Evolutionary conservation across 2,797 vertebrate genomes (phyloP).

Genomic region (Eulemur albifrons): DNA sequence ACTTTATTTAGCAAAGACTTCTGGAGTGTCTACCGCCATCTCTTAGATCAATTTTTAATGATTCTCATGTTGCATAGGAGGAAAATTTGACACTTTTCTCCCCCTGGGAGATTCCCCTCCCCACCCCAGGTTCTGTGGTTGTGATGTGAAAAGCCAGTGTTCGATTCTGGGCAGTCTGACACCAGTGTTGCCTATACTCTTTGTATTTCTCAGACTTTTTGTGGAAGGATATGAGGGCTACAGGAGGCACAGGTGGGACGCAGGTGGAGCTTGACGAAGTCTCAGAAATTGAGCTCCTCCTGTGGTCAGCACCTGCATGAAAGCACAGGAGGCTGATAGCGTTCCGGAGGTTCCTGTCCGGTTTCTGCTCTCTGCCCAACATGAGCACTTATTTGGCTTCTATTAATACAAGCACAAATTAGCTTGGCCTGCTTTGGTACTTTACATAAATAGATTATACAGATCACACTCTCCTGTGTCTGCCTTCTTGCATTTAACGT

Average conservation of each 20-base stretch:
- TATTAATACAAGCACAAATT: fast-evolving
- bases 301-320: neutral
- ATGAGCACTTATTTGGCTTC: fast-evolving
- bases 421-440: too few relatives aligned
- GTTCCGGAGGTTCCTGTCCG: too few relatives aligned
- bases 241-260: fast-evolving
- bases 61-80: neutral
- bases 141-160: neutral
- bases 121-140: neutral
- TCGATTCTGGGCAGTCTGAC: neutral
- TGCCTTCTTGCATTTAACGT: neutral
- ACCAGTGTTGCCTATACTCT: fast-evolving
- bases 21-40: neutral
- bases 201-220: neutral
- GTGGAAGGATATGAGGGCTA: too few relatives aligned
- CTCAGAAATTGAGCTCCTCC: too few relatives aligned
- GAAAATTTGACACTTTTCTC: neutral
- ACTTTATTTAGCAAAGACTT: neutral
- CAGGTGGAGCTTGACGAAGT: neutral
- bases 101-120: too few relatives aligned
- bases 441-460: neutral
- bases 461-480: fast-evolving
- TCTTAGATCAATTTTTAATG: neutral
- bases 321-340: too few relatives aligned
- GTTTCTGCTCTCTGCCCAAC: too few relatives aligned